Evolutionary conservation across 2,113 vertebrate species (phyloP), one percentile per base, ranked within the genome.

Genomic region (Tiliqua scincoides): DNA sequence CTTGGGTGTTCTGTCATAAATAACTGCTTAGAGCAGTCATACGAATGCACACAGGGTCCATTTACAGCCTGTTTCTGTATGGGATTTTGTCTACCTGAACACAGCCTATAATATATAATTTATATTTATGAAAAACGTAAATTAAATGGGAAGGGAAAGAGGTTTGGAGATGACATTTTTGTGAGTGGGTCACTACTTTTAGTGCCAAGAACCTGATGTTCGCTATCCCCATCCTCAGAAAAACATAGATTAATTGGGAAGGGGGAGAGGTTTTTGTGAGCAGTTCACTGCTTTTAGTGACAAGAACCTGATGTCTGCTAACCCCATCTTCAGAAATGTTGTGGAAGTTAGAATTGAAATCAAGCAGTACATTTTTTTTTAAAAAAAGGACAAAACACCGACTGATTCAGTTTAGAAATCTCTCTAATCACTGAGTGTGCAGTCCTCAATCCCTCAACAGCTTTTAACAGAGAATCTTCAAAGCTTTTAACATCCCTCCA

Each of bases 401-500:
- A n/a, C 4, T 3, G 17, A 79, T 52, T 78, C 1, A 43, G 0
- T 54, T 77, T 30, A 83, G 37, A 21, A n/a, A 3, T 62, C 35
- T 2, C 63, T 0, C 5, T 12, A 52, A n/a, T n/a, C 11, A 0
- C 48, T 23, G 62, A n/a, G 1, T 0, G 0, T 12, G 30, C 54
- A 70, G 48, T 78, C n/a, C 1, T 1, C 4, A n/a, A 57, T 40
- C 6, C 17, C 63, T n/a, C 90, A 85, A 80, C 10, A 0, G 3
- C 59, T 91, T 91, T 85, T 32, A 63, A 25, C 21, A 25, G 83
- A 75, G 82, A 84, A 75, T 3, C 3, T 62, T 76, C 79, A 84
- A 84, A 52, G 6, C 4, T 82, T 80, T 77, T 68, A 32, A 70
- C 3, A 5, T 52, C 59, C 25, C 67, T 86, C 30, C 40, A 68